Conservation (phyloP, 2,113 vertebrate species). For the Cichladusa arquata region DNA sequence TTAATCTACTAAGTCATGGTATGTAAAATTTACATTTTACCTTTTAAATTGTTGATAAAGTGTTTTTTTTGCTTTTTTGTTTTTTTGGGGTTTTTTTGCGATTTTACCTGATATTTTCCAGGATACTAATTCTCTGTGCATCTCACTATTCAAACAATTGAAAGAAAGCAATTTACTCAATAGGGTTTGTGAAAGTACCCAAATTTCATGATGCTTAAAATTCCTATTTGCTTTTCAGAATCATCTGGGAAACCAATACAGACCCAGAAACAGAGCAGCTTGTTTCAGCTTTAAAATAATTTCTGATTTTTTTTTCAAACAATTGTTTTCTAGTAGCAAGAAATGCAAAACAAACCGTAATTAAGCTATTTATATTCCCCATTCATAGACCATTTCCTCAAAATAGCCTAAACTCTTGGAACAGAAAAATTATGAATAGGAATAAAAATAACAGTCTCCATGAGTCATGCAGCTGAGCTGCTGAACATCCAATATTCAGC, state of each 20-base stretch:
- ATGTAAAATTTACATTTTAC: not conserved
- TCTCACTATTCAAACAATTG: not conserved
- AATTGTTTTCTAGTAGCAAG: constrained; percentile 58
- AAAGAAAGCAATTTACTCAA: constrained; percentile 20
- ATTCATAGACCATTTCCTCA: constrained; percentile 55
- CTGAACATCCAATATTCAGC: constrained; percentile 28
- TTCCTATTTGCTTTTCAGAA: constrained; percentile 16
- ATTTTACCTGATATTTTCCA: not conserved
- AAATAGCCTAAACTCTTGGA: constrained; percentile 50
- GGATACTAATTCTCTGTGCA: not conserved
- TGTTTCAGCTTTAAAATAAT: constrained; percentile 14
- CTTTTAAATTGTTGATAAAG: not conserved
- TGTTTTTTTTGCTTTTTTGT: not conserved
- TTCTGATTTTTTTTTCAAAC: not conserved
- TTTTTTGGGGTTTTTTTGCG: no score
- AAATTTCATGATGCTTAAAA: not conserved
- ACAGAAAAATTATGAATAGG: constrained; percentile 61
- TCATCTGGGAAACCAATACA: not conserved
- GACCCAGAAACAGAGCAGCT: not conserved
- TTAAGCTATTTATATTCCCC: constrained; percentile 57
- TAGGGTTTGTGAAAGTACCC: not conserved
- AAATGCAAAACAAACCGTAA: constrained; percentile 51
- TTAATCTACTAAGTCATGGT: not conserved
- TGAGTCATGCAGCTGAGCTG: constrained; percentile 49
- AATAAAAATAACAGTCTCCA: constrained; percentile 52